Base-by-base conservation (phyloP, 1,140 invertebrate genomes). In the Drosophila ohnishii region DNA sequence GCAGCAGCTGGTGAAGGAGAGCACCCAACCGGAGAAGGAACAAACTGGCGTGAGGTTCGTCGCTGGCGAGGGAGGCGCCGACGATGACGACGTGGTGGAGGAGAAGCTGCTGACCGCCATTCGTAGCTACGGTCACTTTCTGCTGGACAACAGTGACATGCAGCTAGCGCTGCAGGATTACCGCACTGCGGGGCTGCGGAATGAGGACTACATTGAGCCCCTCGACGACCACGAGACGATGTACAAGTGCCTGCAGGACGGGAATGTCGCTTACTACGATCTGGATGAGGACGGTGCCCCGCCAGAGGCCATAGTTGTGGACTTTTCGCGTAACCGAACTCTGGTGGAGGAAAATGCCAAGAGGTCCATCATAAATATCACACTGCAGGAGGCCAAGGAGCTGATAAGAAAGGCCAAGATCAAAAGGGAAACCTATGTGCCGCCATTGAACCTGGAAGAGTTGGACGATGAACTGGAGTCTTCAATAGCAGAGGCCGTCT, bases 271-370 rank as follows among this genome's bases (percentile, higher is more conserved):
- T 1, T 80, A 81, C 51, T 74, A 65, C n/a, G 69, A 82, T 9
- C 50, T 86, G 2, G 67, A 82, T 16, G 83, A 47, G 13, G 62
- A 87, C n/a, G 80, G 56, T 7, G 45, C 55, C n/a, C 90, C 90
- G 0, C 87, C 92, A 5, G 93, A 93, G 69, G 90, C 92, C 44
- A 92, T 93, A 37, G 92, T 92, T 32, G 92, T 94, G 8, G 92
- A 94, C 40, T 93, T 94, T 56, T 92, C 92, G 1, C 78, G 93
- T 0, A 92, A 92, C 57, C 89, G 73, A 37, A 73, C 91, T 11
- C 40, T 90, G 9, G 70, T 90, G 16, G 80, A 91, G 45, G 83
- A 86, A 53, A 81, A 83, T 63, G 80, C 90, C 2, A 90, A 90
- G 63, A 65, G 91, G 2, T 90, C 81, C 0, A 90, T 90, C n/a